These are phyloP conservation scores for Centropus unirufus DNA, from an alignment of 2,113 vertebrate genomes.

Conservation along the genomic window DNA sequence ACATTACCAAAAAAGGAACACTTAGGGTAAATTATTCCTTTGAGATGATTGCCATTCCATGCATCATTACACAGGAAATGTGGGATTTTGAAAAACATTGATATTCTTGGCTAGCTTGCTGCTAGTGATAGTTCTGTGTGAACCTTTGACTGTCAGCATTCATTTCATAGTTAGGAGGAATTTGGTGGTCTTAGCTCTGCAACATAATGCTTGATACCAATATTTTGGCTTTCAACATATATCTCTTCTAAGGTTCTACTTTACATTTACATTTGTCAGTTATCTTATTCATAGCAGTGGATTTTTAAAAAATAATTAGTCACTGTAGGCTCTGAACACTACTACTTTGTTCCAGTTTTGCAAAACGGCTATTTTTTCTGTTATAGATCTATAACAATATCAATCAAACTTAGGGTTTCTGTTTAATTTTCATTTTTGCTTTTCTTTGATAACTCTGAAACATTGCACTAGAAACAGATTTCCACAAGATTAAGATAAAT, in stretches of 20 bases:
- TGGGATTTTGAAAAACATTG: background rate
- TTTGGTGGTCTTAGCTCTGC: background rate
- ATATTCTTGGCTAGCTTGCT: background rate
- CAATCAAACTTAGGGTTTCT: background rate
- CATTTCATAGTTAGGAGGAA: background rate
- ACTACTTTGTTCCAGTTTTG: background rate
- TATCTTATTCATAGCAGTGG: background rate
- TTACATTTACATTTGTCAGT: background rate
- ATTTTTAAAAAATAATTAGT: background rate
- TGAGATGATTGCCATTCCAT: background rate
- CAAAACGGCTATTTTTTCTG: background rate
- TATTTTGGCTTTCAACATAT: background rate
- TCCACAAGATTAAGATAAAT: background rate
- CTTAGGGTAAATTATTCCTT: background rate
- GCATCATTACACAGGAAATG: background rate
- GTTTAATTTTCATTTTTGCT: background rate
- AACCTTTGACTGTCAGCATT: background rate
- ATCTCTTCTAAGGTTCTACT: background rate
- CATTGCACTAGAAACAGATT: background rate
- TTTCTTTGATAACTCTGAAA: background rate
- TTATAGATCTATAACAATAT: background rate
- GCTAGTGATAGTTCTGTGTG: background rate
- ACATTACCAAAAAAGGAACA: background rate
- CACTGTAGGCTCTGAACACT: background rate
- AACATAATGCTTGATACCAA: background rate